Evolutionary conservation across 1,140 invertebrate genomes (phyloP), one percentile per base, ranked within the genome.

Genomic region (Lucilia cuprina): DNA sequence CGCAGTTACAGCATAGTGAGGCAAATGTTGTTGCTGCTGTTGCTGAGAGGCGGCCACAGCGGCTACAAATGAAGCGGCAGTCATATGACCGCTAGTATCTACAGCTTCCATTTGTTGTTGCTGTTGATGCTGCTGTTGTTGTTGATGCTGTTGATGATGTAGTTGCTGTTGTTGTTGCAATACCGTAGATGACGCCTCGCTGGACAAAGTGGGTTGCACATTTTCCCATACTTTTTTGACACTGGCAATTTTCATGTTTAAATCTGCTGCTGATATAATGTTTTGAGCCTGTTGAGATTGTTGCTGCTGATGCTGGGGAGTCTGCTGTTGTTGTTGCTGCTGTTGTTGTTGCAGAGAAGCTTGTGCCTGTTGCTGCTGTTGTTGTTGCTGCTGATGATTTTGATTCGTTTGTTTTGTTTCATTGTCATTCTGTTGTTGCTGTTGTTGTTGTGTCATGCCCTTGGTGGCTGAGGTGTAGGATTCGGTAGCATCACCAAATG

Each of bases 181-280:
- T 93, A 84, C 82, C 4, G 60, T 49, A 13, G 84, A 78, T 8
- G 55, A 25, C 7, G 86, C 85, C 17, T 84, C 85, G 60, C 87
- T 87, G n/a, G 88, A 85, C 85, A 89, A 88, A 3, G 94, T 91
- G 3, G 94, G 91, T 25, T 93, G 92, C 17, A 93, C 93, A 83
- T 93, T 94, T 87, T 97, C 96, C 96, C 96, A 97, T 50, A 96
- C 96, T 91, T 97, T 98, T 91, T 98, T 98, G 5, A 98, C 97
- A 82, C 96, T 97, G 9, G 96, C 96, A 86, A 98, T 98, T 92
- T 99, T 98, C 91, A 97, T 93, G 92, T 98, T 97, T 13, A 99
- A 93, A 90, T 98, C 97, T 47, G 96, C 96, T 17, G 95, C 94
- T 0, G 95, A 95, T 12, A 95, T 89, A 86, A 93, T 92, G 78